phyloP scores from a whole-genome alignment of 2,888 invertebrate genomes.

The Tenthredo livida region DNA sequence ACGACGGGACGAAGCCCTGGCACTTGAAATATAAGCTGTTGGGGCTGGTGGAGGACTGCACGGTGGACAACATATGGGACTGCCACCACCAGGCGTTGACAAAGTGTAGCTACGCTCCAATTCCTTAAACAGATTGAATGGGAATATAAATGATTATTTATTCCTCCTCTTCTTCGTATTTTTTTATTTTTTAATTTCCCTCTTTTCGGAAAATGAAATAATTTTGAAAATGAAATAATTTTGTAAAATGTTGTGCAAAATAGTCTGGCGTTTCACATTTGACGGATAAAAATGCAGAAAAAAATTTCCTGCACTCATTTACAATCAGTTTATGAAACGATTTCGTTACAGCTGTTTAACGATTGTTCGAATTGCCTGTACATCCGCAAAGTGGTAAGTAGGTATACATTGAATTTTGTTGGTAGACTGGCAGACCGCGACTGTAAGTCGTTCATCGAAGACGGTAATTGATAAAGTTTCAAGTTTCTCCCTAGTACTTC shows the following conservation, averaged over 20 bases:
- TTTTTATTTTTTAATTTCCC: too few species aligned
- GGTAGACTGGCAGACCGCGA: not conserved
- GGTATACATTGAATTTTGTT: not conserved
- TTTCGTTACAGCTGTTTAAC: not conserved
- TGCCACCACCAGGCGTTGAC: constrained; percentile 72
- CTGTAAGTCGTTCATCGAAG: constrained; percentile 40
- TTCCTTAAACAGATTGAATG: constrained; percentile 63
- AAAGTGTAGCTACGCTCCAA: constrained; percentile 72
- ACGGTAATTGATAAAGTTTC: constrained; percentile 47
- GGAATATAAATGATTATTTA: not conserved
- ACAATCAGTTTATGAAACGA: not conserved
- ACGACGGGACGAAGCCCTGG: constrained; percentile 73
- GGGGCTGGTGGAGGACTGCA: constrained; percentile 74
- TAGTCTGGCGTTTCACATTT: too few species aligned
- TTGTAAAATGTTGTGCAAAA: too few species aligned
- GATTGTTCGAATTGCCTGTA: not conserved
- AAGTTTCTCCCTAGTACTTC: not conserved
- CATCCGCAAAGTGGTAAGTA: not conserved
- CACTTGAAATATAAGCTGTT: constrained; percentile 75
- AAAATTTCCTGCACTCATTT: not conserved
- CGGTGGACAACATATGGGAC: constrained; percentile 72
- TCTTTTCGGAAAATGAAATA: not conserved
- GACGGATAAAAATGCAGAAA: too few species aligned
- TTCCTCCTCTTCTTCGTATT: not conserved
- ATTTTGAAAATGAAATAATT: not conserved